Base-by-base conservation (phyloP, 2,113 vertebrate species). In the Sminthopsis crassicaudata region DNA sequence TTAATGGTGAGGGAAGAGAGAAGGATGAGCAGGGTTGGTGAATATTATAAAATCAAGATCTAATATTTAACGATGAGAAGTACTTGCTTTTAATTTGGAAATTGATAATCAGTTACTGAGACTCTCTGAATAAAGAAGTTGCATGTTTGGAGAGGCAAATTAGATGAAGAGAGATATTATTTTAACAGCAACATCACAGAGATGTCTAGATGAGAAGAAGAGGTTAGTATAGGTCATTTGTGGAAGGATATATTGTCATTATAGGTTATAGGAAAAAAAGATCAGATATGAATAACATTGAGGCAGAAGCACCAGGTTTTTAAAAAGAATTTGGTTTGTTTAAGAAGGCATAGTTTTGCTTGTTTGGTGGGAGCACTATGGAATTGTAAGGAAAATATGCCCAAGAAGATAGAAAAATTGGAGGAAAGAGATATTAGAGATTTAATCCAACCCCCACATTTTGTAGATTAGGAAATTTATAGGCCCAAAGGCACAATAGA, bases 11-110 rank as follows among this genome's bases (percentile, higher is more conserved):
- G 14, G 27, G 60, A 76, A 84, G 19, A n/a, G 67, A 22, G 60
- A 67, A 67, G 6, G 67, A 84, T 84, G 36, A n/a, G 36, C 0
- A 92, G 24, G 76, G 52, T 30, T 92, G 89, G 57, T 53, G 16
- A 54, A 46, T 52, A 42, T 89, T 84, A 46, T 30, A 91, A 93
- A 95, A 42, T 14, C 19, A 14, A 10, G 9, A 24, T 95, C 46
- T 25, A 14, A 25, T 46, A 50, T 90, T 91, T 52, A 94, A 19
- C 46, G 30, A 24, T 50, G 52, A 53, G 27, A n/a, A 10, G 36
- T 94, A 93, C 52, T 36, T 90, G 60, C 9, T 88, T 95, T 84
- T 90, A 92, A 88, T 51, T 93, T 89, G 42, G 23, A 95, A 22
- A 23, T 0, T 0, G 26, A 42, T 42, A 36, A 67, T 67, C 36